phyloP scores from a whole-genome alignment of 2,797 vertebrate species.

The Lindbergichthys nudifrons region DNA sequence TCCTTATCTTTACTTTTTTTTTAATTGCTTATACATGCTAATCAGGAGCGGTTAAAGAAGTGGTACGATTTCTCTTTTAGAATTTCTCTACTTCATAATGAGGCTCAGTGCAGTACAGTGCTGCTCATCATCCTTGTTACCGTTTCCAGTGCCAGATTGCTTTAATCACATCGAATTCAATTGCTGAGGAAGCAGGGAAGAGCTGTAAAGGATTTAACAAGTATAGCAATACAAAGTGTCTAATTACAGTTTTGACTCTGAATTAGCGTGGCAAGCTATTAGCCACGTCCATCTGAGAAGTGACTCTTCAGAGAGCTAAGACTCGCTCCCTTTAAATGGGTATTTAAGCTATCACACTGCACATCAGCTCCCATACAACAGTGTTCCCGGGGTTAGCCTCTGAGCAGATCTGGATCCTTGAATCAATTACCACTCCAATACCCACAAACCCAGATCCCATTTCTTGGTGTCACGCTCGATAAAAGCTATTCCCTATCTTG shows the following conservation, averaged over 20 bases:
- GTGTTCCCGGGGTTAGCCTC: slow-evolving; percentile 57
- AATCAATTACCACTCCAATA: slow-evolving; percentile 81
- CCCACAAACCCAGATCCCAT: slow-evolving; percentile 77
- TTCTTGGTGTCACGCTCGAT: slow-evolving; percentile 82
- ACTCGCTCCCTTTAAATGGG: slow-evolving; percentile 30
- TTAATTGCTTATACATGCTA: background rate
- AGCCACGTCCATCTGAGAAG: slow-evolving; percentile 44
- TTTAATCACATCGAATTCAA: slow-evolving; percentile 64
- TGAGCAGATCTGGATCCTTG: slow-evolving; percentile 63
- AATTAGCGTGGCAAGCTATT: slow-evolving; percentile 62
- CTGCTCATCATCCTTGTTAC: slow-evolving; percentile 43
- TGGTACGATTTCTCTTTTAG: slow-evolving; percentile 4
- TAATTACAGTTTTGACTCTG: slow-evolving; percentile 69
- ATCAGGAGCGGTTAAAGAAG: slow-evolving; percentile 4
- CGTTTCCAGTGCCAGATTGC: slow-evolving; percentile 29
- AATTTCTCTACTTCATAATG: slow-evolving; percentile 38
- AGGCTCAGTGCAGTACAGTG: slow-evolving; percentile 14
- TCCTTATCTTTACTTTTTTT: background rate
- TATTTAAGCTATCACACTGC: slow-evolving; percentile 66
- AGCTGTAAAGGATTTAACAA: slow-evolving; percentile 56
- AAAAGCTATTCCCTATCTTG: slow-evolving; percentile 76
- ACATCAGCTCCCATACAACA: slow-evolving; percentile 65
- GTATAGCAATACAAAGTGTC: slow-evolving; percentile 53
- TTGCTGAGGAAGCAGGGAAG: slow-evolving; percentile 32
- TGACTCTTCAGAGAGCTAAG: slow-evolving; percentile 44